These are phyloP conservation scores for Buteo buteo DNA, from an alignment of 2,113 vertebrate species.

Conservation along the genomic window DNA sequence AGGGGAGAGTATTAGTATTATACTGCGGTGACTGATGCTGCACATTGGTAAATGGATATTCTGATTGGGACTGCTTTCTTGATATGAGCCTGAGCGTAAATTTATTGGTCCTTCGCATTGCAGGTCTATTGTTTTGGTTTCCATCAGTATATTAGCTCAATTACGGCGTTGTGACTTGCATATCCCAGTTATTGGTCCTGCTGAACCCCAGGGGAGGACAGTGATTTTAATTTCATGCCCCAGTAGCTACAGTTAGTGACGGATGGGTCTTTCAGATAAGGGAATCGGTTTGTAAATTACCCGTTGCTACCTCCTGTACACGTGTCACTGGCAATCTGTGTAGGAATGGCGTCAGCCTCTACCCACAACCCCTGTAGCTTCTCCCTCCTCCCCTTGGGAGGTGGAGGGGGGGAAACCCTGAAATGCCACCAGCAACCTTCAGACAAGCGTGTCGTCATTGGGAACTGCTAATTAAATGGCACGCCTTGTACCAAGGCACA, in stretches of 20 bases:
- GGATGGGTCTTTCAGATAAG: conserved; percentile 77
- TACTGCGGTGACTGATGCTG: background rate
- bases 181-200: conserved; percentile 68
- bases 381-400: background rate
- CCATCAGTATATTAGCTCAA: conserved; percentile 76
- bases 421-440: conserved; percentile 17
- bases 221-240: conserved; percentile 90
- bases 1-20: background rate
- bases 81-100: background rate
- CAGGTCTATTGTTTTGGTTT: conserved; percentile 39
- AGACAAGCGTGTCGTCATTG: conserved; percentile 59
- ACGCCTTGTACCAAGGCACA: background rate
- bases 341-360: conserved; percentile 33
- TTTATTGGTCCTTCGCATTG: conserved; percentile 1
- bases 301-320: conserved; percentile 21
- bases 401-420: background rate
- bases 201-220: conserved; percentile 65
- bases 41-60: background rate
- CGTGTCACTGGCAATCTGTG: background rate
- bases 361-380: background rate
- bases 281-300: conserved; percentile 58
- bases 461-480: conserved; percentile 50
- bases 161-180: conserved; percentile 49
- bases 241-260: conserved; percentile 78
- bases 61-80: background rate